A percentile compares a stretch with the other conserved stretches of the same genome.
Conservation (phyloP, 2,797 vertebrate species). For the Malurus splendens region DNA sequence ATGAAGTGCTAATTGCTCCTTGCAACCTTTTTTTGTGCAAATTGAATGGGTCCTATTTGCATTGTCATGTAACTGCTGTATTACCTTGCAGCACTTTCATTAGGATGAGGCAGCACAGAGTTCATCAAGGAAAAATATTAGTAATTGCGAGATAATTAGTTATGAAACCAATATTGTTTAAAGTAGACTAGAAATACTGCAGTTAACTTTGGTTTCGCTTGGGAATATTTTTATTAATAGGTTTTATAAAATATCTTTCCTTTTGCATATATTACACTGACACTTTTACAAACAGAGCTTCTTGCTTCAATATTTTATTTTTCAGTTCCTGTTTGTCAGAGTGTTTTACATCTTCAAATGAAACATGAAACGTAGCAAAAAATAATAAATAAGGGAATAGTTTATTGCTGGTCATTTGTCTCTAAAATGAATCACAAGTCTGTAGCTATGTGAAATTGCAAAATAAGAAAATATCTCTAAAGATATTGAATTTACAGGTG, state of each 20-base stretch:
- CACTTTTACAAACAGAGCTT: not conserved
- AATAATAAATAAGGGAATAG: not conserved
- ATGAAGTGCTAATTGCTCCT: conserved; percentile 69
- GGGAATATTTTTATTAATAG: conserved; percentile 20
- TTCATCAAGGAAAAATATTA: conserved; percentile 44
- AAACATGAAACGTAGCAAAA: not conserved
- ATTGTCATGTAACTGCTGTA: conserved; percentile 8
- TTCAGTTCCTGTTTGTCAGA: not conserved
- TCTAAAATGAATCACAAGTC: not conserved
- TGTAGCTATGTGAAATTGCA: not conserved
- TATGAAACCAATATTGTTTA: not conserved
- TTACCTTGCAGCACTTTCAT: conserved; percentile 40
- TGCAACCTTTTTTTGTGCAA: conserved; percentile 55
- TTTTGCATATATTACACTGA: not conserved
- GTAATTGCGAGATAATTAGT: conserved; percentile 44
- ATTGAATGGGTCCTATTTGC: conserved; percentile 48
- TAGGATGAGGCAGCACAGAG: conserved; percentile 14
- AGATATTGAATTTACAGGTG: not conserved
- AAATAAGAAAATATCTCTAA: not conserved
- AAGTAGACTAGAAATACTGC: not conserved
- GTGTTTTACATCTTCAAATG: not conserved
- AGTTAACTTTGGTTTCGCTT: not conserved
- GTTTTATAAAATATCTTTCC: not conserved
- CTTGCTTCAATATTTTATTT: conserved; percentile 3
- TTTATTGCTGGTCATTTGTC: not conserved